Evolutionary conservation across 2,113 vertebrate genomes (phyloP).

Genomic region (Pholis gunnellus): DNA sequence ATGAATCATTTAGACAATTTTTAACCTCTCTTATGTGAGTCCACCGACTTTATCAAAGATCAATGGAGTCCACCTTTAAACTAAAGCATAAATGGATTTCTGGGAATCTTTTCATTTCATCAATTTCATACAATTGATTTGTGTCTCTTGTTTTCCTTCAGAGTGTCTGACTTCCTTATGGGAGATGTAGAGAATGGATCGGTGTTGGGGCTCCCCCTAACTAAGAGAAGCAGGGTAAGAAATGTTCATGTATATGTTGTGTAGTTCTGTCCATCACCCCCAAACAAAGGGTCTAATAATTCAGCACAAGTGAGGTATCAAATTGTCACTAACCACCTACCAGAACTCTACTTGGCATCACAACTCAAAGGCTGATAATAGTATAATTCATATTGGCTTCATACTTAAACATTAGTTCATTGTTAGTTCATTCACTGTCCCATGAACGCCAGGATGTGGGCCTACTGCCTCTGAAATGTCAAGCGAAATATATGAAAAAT

Average conservation of each 20-base stretch:
- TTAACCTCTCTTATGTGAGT: neutral
- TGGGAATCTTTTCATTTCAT: neutral
- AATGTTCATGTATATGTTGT: neutral
- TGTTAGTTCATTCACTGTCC: neutral
- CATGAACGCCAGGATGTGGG: constrained; percentile 21
- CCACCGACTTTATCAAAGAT: neutral
- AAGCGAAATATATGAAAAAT: constrained; percentile 10
- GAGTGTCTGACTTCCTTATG: constrained; percentile 99
- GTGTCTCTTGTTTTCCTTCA: constrained; percentile 69
- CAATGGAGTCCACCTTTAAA: neutral
- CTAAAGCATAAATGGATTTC: neutral
- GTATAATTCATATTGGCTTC: neutral
- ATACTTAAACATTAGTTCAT: neutral
- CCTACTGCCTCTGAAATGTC: constrained; percentile 37
- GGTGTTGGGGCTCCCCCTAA: constrained; percentile 91
- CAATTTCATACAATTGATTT: constrained; percentile 4
- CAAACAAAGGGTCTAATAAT: neutral
- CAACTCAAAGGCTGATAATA: neutral
- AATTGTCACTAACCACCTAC: neutral
- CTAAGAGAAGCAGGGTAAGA: constrained; percentile 92
- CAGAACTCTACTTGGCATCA: neutral
- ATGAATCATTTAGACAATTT: neutral
- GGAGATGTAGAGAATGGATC: constrained; percentile 98
- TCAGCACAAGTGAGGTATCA: neutral
- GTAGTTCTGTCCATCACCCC: neutral